phyloP scores from a whole-genome alignment of 2,113 vertebrate species.

The Hippocampus zosterae region DNA sequence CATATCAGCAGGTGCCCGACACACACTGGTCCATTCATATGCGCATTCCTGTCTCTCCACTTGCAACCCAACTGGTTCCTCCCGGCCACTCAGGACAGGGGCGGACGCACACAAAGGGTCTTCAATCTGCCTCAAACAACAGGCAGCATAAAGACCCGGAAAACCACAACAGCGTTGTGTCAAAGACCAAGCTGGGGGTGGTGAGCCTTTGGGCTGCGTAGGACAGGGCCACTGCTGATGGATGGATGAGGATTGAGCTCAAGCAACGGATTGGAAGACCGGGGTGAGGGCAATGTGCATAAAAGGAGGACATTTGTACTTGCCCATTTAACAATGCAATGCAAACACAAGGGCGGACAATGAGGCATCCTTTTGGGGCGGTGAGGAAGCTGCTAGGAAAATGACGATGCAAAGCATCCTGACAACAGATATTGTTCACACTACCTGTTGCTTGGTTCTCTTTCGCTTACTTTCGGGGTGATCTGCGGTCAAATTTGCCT shows the following conservation, averaged over 20 bases:
- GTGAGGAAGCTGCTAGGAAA: conserved; percentile 70
- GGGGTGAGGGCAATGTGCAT: conserved; percentile 43
- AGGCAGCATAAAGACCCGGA: conserved; percentile 68
- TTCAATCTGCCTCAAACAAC: conserved; percentile 69
- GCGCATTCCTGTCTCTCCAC: conserved; percentile 68
- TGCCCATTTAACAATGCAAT: conserved; percentile 61
- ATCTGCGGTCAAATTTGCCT: conserved; percentile 60
- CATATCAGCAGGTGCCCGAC: conserved; percentile 66
- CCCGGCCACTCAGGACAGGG: conserved; percentile 62
- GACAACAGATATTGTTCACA: conserved; percentile 54
- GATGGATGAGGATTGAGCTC: conserved; percentile 65
- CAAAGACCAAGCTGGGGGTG: conserved; percentile 50
- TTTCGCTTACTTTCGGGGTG: conserved; percentile 58
- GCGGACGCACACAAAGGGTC: conserved; percentile 63
- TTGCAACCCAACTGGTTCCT: conserved; percentile 60
- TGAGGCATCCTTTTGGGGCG: conserved; percentile 57
- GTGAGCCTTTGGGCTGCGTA: conserved; percentile 32
- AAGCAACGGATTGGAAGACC: conserved; percentile 35
- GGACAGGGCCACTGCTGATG: conserved; percentile 57
- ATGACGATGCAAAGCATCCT: conserved; percentile 72
- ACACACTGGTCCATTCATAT: conserved; percentile 65
- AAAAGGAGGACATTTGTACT: conserved; percentile 70
- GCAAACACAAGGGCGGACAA: conserved; percentile 64
- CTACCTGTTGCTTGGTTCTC: conserved; percentile 41
- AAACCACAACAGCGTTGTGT: conserved; percentile 63